Conservation (phyloP, 2,888 invertebrate genomes). For the Drosophila monieri region DNA sequence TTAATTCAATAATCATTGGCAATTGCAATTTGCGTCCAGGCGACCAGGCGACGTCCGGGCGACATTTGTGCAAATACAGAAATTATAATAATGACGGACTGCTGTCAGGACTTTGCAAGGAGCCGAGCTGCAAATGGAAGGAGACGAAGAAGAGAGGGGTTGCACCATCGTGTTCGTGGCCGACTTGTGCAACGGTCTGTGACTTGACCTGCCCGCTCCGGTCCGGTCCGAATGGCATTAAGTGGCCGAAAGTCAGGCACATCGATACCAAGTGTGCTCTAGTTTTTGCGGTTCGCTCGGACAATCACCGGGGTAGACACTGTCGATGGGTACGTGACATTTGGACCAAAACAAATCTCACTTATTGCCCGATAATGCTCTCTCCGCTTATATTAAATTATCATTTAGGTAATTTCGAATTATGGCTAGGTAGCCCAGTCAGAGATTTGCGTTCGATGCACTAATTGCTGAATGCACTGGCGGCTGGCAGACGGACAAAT, state of each 20-base stretch:
- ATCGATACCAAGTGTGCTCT: constrained; percentile 61
- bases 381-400: constrained; percentile 53
- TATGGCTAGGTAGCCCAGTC: constrained; percentile 34
- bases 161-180: constrained; percentile 28
- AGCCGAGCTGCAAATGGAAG: constrained; percentile 17
- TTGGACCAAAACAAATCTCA: constrained; percentile 47
- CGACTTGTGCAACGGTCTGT: constrained; percentile 54
- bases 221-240: constrained; percentile 56
- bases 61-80: constrained; percentile 79
- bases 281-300: constrained; percentile 67
- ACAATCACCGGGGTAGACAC: constrained; percentile 64
- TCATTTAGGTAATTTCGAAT: constrained; percentile 61
- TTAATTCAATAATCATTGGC: constrained; percentile 81
- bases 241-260: constrained; percentile 76
- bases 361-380: constrained; percentile 46
- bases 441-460: constrained; percentile 25
- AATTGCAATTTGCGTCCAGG: constrained; percentile 74
- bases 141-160: background rate
- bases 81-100: constrained; percentile 79
- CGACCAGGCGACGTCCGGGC: constrained; percentile 51
- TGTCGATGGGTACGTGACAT: constrained; percentile 63
- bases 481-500: constrained; percentile 7
- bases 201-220: constrained; percentile 60
- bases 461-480: constrained; percentile 35
- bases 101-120: constrained; percentile 29